phyloP scores from a whole-genome alignment of 2,888 invertebrate genomes.

The Pogonocherus hispidulus region DNA sequence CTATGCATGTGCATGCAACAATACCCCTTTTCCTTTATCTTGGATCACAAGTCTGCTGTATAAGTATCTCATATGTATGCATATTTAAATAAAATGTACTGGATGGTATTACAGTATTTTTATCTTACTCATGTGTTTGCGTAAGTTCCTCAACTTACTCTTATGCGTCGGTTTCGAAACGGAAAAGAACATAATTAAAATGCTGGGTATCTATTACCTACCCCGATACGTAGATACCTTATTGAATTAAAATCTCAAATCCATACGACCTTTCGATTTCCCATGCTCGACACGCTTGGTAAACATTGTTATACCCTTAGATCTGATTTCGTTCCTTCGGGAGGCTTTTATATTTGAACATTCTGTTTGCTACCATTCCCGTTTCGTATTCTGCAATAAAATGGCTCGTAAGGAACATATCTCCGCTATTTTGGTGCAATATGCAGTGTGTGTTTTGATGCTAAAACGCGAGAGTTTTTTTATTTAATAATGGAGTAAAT shows the following conservation, averaged over 20 bases:
- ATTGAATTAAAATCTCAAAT: no score
- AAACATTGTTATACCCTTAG: slow-evolving; percentile 45
- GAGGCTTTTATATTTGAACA: slow-evolving; percentile 43
- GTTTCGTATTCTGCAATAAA: slow-evolving; percentile 22
- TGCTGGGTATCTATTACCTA: neutral
- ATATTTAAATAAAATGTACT: no score
- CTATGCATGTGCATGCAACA: no score
- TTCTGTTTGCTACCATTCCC: slow-evolving; percentile 41
- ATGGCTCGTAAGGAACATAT: slow-evolving; percentile 5
- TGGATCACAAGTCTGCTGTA: no score
- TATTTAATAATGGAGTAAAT: neutral
- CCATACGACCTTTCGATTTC: slow-evolving; percentile 17
- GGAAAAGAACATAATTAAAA: no score
- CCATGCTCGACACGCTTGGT: slow-evolving; percentile 44
- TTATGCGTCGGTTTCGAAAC: no score
- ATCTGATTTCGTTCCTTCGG: slow-evolving; percentile 46
- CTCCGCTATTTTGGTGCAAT: neutral
- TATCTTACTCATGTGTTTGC: no score
- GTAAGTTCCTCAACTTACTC: no score
- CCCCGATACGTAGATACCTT: no score
- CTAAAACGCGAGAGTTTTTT: neutral
- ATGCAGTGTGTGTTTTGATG: neutral
- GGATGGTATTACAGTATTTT: no score
- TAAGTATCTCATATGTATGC: no score
- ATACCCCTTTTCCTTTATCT: no score